Evolutionary conservation across 2,888 invertebrate species (phyloP), one percentile per base, ranked within the genome.

Genomic region (Drosophila sordidapex): DNA sequence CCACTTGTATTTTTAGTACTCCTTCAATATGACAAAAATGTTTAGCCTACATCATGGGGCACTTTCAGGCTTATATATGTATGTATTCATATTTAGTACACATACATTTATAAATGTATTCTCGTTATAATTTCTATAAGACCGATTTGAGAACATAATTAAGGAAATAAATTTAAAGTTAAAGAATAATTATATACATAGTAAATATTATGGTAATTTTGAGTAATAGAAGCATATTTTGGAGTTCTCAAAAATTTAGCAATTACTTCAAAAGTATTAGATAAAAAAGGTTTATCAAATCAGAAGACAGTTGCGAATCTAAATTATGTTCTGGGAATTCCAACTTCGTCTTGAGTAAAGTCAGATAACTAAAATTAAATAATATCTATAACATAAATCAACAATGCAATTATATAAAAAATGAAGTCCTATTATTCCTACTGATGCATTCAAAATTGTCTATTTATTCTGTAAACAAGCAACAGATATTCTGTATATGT

Each of bases 21-120:
- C n/a, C 31, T 53, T 54, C 6, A 33, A 25, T 54, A 48, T 60
- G 38, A 51, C 46, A 57, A 27, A 62, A 67, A 73, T 62, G 40
- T 63, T 43, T 53, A 53, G 70, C 82, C 67, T 70, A 59, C 64
- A 52, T 65, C 15, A 13, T 27, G 33, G 71, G 60, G 40, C 53
- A 54, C n/a, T 31, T 25, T 11, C 56, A 29, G 13, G 43, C 5
- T 15, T 10, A n/a, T 13, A 5, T 53, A 29, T 49, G 29, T 49
- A 3, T 5, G 15, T 53, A 31, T 52, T 52, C 13, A 13, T 13
- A 21, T 25, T 2, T 43, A 8, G 38, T 6, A 21, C 4, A 46
- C 7, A 15, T 21, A 1, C 4, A 4, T 46, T 46, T 15, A 15
- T 4, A 15, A 7, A 21, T 13, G 13, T 13, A 13, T 13, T 1